A percentile compares a stretch with the other conserved stretches of the same genome.
phyloP scores from a whole-genome alignment of 2,888 invertebrate species.

The Venusia cambrica region DNA sequence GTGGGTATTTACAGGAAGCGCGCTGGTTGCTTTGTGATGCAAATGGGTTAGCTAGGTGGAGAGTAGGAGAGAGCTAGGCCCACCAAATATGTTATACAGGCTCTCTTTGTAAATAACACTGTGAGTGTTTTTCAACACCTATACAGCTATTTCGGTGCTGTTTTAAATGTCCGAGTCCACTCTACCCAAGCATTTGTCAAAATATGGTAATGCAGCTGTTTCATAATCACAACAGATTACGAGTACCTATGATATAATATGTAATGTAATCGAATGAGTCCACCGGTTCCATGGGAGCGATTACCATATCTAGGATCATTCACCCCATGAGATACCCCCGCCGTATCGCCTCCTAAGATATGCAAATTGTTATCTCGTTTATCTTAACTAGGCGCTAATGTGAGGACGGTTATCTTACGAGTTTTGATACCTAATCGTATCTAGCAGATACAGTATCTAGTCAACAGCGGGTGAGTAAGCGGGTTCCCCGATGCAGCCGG shows the following conservation, averaged over 20 bases:
- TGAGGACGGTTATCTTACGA: slow-evolving; percentile 70
- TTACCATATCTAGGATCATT: slow-evolving; percentile 42
- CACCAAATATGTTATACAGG: too few species aligned
- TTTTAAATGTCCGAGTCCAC: too few species aligned
- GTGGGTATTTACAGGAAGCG: too few species aligned
- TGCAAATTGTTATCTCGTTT: slow-evolving; percentile 77
- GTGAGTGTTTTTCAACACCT: too few species aligned
- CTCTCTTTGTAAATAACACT: too few species aligned
- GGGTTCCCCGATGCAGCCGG: slow-evolving; percentile 15
- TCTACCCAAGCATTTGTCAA: slow-evolving; percentile 1
- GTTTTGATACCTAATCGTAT: slow-evolving; percentile 66
- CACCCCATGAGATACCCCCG: slow-evolving; percentile 58
- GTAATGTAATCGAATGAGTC: slow-evolving; percentile 7
- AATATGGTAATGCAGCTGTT: slow-evolving; percentile 7
- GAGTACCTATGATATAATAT: slow-evolving; percentile 4
- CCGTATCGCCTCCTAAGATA: slow-evolving; percentile 67
- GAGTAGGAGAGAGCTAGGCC: too few species aligned
- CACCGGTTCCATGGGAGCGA: slow-evolving; percentile 18
- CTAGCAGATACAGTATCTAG: slow-evolving; percentile 68
- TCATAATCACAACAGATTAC: slow-evolving; percentile 11
- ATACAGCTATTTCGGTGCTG: too few species aligned
- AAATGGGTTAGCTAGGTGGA: too few species aligned
- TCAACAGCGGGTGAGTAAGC: slow-evolving; percentile 42
- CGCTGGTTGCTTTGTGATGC: too few species aligned
- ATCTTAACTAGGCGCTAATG: slow-evolving; percentile 78